Base-by-base conservation (phyloP, 2,113 vertebrate genomes). In the Meriones unguiculatus region DNA sequence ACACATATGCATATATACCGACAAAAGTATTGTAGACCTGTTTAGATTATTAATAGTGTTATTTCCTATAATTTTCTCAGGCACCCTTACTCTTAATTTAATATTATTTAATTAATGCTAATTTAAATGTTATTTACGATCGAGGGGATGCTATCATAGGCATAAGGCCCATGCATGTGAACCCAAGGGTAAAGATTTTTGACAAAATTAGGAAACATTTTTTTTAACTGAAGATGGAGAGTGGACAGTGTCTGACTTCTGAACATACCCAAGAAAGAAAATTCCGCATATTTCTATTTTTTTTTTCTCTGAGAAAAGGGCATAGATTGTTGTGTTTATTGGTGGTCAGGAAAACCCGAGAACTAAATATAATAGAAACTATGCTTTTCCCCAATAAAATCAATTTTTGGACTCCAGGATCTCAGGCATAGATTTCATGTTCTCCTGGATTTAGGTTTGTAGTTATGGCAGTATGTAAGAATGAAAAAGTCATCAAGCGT, bases 401-500 rank as follows among this genome's bases (percentile, higher is more conserved):
- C 32, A 11, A 59, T n/a, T 7, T 8, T 12, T 93, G 57, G 38
- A 65, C 30, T 57, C 2, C 17, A 65, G 54, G 18, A 30, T 92
- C 18, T 59, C 10, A 17, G 13, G 70, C 12, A n/a, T 11, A 50
- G n/a, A 82, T 52, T 90, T 87, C 35, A 88, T 73, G 28, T 62
- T 90, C 78, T 78, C 7, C 8, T 35, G 46, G 81, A 96, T 96
- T 96, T 88, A 70, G 81, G 25, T 4, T 59, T 69, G 1, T 41
- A 65, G 9, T 41, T 81, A n/a, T 91, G 50, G 13, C 24, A 76
- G 72, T 88, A 28, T 8, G 9, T 88, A 57, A 32, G 38, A 88
- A 91, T 59, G 52, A 17, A 80, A 28, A 75, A 78, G 72, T 41
- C 41, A 69, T 52, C 46, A 50, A 80, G 11, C 41, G 25, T 88